Evolutionary conservation across 1,140 invertebrate genomes (phyloP).

Genomic region (Metopolophium dirhodum): DNA sequence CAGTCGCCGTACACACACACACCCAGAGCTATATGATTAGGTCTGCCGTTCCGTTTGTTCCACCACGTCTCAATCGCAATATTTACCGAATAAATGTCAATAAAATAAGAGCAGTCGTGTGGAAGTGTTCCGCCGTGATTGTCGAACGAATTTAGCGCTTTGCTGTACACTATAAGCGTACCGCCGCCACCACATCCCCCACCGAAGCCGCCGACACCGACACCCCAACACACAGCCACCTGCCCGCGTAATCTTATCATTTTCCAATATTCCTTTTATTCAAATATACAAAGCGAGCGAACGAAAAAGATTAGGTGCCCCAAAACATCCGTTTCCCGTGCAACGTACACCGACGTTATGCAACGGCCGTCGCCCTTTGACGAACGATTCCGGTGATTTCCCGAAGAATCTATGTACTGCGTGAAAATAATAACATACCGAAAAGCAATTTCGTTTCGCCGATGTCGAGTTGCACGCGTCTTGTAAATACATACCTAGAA

Average conservation of each 20-base stretch:
- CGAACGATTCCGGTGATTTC: background rate
- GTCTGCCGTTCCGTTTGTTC: background rate
- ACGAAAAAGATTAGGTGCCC: background rate
- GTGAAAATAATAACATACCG: background rate
- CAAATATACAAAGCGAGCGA: background rate
- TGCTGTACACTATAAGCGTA: background rate
- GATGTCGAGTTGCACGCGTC: background rate
- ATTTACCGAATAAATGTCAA: constrained; percentile 48
- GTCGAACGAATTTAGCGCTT: constrained; percentile 33
- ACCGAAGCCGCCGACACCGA: background rate
- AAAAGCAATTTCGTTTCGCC: background rate
- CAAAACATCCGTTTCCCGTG: background rate
- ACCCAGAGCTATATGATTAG: background rate
- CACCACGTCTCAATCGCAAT: background rate
- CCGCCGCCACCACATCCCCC: too few relatives aligned
- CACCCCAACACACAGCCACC: background rate
- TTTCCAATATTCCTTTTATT: background rate
- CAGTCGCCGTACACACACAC: background rate
- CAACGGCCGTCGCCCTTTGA: background rate
- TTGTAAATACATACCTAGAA: background rate
- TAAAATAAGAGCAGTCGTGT: constrained; percentile 43
- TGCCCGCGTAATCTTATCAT: background rate
- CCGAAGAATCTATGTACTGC: background rate
- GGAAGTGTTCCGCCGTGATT: constrained; percentile 41
- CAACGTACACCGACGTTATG: background rate